Evolutionary conservation across 2,797 vertebrate species (phyloP).

Genomic region (Scolopax bukidnonensis): DNA sequence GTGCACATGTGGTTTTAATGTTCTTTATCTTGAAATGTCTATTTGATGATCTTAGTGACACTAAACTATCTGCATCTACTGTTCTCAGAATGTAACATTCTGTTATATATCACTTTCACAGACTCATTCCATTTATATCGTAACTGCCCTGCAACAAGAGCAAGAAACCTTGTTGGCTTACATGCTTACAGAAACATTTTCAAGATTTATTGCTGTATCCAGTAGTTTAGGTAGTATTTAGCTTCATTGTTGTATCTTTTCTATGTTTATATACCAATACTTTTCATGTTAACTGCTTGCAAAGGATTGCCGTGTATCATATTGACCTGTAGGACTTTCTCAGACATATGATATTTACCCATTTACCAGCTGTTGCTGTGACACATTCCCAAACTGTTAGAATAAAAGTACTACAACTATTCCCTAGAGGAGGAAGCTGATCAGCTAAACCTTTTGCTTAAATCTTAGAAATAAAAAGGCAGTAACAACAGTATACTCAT

Average conservation of each 20-base stretch:
- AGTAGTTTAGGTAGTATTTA: background rate
- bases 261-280: background rate
- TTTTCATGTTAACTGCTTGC: background rate
- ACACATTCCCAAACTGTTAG: conserved; percentile 15
- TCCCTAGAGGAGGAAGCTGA: background rate
- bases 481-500: background rate
- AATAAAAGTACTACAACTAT: background rate
- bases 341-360: background rate
- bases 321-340: background rate
- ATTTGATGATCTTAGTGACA: background rate
- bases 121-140: background rate
- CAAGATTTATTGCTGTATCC: background rate
- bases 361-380: background rate
- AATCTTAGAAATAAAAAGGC: background rate
- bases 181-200: conserved; percentile 2
- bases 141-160: background rate
- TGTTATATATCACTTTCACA: background rate
- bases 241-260: background rate
- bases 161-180: background rate
- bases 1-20: background rate
- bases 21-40: background rate
- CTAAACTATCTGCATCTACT: background rate
- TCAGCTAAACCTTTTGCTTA: background rate
- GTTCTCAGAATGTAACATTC: background rate
- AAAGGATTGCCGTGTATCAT: background rate